These are phyloP conservation scores for Odiellus spinosus DNA, from an alignment of 2,888 invertebrate species.

Conservation along the genomic window DNA sequence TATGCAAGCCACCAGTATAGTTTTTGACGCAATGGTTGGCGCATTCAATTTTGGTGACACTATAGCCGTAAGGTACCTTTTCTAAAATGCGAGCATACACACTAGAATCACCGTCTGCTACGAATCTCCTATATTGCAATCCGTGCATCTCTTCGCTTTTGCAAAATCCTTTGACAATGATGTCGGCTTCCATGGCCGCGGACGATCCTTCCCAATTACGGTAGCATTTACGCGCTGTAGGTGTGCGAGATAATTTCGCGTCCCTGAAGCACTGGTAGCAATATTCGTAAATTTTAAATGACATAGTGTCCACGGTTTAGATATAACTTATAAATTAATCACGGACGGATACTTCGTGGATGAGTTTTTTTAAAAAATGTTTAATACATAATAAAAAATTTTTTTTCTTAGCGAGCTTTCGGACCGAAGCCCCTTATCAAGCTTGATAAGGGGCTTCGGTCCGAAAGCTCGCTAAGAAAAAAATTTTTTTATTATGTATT, in stretches of 20 bases:
- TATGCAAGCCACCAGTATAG: not conserved
- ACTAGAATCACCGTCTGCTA: not conserved
- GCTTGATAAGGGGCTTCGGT: too few relatives aligned
- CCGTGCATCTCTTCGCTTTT: not conserved
- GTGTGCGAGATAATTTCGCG: not conserved
- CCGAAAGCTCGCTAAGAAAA: too few relatives aligned
- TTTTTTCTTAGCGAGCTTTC: too few relatives aligned
- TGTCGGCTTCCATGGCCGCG: not conserved
- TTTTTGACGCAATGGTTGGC: not conserved
- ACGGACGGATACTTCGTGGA: too few relatives aligned
- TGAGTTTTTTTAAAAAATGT: too few relatives aligned
- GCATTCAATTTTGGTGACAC: not conserved
- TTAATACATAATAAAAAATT: too few relatives aligned
- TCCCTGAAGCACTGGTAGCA: not conserved
- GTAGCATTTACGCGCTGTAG: not conserved
- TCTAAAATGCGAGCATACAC: not conserved
- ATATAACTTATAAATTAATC: too few relatives aligned
- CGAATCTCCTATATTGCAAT: not conserved
- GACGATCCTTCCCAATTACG: not conserved
- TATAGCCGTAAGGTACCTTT: not conserved
- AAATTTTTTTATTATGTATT: too few relatives aligned
- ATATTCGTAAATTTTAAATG: too few relatives aligned
- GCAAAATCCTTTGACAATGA: not conserved
- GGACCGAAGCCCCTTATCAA: too few relatives aligned
- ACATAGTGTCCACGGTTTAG: too few relatives aligned